Evolutionary conservation across 2,888 invertebrate genomes (phyloP), one percentile per base, ranked within the genome.

Genomic region (Cinara cedri): DNA sequence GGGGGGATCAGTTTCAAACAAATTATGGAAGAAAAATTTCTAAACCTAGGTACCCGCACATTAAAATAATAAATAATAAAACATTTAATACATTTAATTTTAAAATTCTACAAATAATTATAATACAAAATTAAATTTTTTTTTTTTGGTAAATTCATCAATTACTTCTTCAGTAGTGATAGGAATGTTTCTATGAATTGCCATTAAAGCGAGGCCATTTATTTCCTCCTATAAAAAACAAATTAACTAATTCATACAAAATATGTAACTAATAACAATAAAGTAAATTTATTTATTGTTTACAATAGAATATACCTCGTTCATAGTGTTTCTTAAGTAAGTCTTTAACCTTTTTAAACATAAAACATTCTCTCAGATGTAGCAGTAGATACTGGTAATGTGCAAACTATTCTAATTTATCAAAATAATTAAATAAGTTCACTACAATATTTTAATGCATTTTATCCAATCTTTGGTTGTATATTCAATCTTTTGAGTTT

Each of bases 401-500:
- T n/a, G n/a, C n/a, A n/a, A n/a, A 62, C 34, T 62, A 62, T 62
- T 62, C n/a, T 42, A 1, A 62, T n/a, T 62, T 42, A 3, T 21
- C 14, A 21, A 57, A 57, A 21, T 57, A 19, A 24, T 42, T 62
- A 42, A 62, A 62, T 62, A 62, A 62, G 62, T 42, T 63, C 63
- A 42, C 3, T 63, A 3, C 42, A 63, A 1, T 63, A 9, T 63
- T 21, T 44, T 19, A 81, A 21, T 21, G 63, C 57, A 60, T 81
- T 26, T 44, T 68, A 49, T 26, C 72, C 81, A 54, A 44, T 60
- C 24, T 62, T 62, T 34, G 62, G 62, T 62, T 62, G 66, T 75
- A 46, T 14, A 42, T 19, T 49, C n/a, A 49, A 76, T 44, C 10
- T 49, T 55, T 63, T 71, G 63, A 26, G 44, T 63, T 72, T 44